phyloP scores from a whole-genome alignment of 92 coral and sea anemone species.

The Epizoanthus illoricatus region DNA sequence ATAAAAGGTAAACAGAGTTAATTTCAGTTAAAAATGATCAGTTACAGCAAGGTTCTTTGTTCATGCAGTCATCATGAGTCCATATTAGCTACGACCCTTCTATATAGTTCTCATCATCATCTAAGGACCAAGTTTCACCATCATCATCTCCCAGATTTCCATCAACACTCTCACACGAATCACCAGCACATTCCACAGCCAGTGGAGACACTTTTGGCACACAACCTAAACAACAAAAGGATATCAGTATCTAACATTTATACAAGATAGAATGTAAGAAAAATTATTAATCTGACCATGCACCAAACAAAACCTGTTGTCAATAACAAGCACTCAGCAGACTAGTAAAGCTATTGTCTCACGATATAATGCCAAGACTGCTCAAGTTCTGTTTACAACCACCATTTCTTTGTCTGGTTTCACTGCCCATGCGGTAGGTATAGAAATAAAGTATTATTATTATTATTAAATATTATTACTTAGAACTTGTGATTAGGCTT shows the following conservation, averaged over 20 bases:
- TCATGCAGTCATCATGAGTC: not conserved
- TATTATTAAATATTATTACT: too few relatives aligned
- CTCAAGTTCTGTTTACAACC: too few relatives aligned
- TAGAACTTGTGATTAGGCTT: too few relatives aligned
- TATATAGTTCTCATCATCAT: conserved; percentile 74
- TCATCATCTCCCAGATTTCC: conserved; percentile 85
- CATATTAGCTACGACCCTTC: conserved; percentile 42
- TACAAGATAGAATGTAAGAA: not conserved
- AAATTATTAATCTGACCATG: too few relatives aligned
- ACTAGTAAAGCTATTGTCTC: too few relatives aligned
- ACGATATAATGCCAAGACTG: too few relatives aligned
- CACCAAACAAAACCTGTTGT: too few relatives aligned
- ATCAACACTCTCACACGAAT: conserved; percentile 59
- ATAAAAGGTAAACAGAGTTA: conserved; percentile 6
- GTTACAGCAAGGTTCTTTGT: not conserved
- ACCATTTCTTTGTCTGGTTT: too few relatives aligned
- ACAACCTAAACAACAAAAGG: conserved; percentile 46
- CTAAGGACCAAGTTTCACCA: conserved; percentile 91
- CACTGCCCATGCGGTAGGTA: too few relatives aligned
- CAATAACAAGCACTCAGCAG: too few relatives aligned
- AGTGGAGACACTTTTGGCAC: conserved; percentile 57
- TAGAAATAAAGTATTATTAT: too few relatives aligned
- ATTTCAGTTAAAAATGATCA: not conserved
- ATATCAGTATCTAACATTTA: not conserved
- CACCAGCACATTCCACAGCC: conserved; percentile 55